Conservation (phyloP, 2,113 vertebrate species). For the Recurvirostra avosetta region DNA sequence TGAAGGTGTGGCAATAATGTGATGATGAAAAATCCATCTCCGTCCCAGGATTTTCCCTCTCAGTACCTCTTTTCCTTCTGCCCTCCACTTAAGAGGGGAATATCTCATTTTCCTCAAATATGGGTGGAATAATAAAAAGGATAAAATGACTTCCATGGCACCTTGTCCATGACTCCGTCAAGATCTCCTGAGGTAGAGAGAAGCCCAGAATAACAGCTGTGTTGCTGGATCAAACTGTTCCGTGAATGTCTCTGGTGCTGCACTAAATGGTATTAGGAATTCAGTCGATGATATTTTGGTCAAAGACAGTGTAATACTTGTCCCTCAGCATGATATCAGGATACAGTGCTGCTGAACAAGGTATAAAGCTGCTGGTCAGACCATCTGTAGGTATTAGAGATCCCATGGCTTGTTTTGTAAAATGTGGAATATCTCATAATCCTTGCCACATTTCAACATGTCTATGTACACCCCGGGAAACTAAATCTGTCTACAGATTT, state of each 20-base stretch:
- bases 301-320: neutral
- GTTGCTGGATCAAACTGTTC: neutral
- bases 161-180: neutral
- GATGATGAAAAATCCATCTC: neutral
- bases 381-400: neutral
- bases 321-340: neutral
- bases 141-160: neutral
- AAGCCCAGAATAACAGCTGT: neutral
- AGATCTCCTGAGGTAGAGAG: neutral
- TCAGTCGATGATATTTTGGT: neutral
- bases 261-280: neutral
- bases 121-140: neutral
- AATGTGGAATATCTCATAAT: neutral
- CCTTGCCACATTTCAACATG: neutral
- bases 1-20: neutral
- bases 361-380: neutral
- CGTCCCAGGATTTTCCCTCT: neutral
- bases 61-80: neutral
- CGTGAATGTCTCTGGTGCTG: neutral
- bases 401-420: neutral
- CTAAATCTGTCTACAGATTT: neutral
- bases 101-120: neutral
- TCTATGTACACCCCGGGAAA: rapidly evolving
- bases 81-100: neutral
- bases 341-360: neutral